Evolutionary conservation across 2,797 vertebrate species (phyloP), one percentile per base, ranked within the genome.

Genomic region (Fratercula arctica): DNA sequence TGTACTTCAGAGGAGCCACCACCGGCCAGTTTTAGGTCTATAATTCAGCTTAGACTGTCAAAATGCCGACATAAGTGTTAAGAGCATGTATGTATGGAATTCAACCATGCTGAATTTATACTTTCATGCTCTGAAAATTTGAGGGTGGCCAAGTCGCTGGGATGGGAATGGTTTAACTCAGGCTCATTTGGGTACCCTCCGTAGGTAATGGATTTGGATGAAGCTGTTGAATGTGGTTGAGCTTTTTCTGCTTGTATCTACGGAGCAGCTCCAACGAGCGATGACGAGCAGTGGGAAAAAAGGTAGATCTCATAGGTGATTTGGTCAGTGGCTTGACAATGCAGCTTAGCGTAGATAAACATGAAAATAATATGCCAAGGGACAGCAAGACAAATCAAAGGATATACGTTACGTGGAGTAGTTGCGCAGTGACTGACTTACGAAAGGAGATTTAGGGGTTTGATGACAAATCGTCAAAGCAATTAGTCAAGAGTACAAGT

Each of bases 341-440:
- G 16, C 39, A 69, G 26, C 15, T 85, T 82, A 12, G 60, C 37
- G 11, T 53, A 39, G 66, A n/a, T 64, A 45, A 85, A 77, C 19
- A 5, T 39, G 53, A 50, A 86, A 85, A 41, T 67, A 50, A 59
- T 21, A 46, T 3, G 8, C 18, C 45, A 45, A 68, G 35, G 24
- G 54, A 39, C 2, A 21, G 37, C 18, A 6, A 67, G 25, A n/a
- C 17, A 73, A 87, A 60, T 59, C 45, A 51, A 74, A 74, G 57
- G 70, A 51, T 60, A 4, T 7, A 16, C 17, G 1, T 89, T 85
- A 28, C 45, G 5, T 18, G 50, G 39, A 66, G 15, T 37, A 39
- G 66, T 66, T 84, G 19, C 0, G 0, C 41, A 59, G 67, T 0
- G 0, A 8, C 15, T 79, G 63, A 63, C 39, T 67, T 56, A 51